Conservation (phyloP, 2,113 vertebrate genomes). For the Marmota flaviventris region DNA sequence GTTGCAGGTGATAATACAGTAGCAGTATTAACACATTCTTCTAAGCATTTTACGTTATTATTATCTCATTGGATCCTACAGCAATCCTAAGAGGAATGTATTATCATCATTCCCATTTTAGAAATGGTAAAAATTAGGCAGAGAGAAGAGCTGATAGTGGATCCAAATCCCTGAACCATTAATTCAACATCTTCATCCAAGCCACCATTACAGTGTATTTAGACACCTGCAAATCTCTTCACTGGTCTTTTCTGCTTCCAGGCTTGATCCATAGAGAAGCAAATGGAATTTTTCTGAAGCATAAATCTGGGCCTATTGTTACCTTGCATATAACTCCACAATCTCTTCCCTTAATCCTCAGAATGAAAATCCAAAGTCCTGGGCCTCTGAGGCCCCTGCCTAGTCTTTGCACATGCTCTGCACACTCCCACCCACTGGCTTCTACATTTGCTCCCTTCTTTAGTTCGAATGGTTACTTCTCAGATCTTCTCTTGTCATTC, state of each 20-base stretch:
- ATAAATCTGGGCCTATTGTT: background rate
- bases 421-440: background rate
- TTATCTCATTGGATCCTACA: background rate
- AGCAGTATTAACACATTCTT: background rate
- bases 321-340: background rate
- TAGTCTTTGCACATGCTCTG: background rate
- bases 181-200: background rate
- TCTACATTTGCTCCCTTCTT: background rate
- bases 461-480: background rate
- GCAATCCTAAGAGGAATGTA: background rate
- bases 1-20: background rate
- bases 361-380: background rate
- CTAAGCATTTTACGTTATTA: background rate
- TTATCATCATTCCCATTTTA: background rate
- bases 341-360: background rate
- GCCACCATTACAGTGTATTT: background rate
- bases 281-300: slow-evolving; percentile 10
- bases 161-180: background rate
- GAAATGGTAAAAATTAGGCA: background rate
- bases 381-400: background rate
- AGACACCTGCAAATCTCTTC: background rate
- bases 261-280: background rate
- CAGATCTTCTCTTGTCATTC: background rate
- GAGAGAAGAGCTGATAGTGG: background rate
- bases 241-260: background rate